phyloP scores from a whole-genome alignment of 2,797 vertebrate species.

The Diglossa cyanea region DNA sequence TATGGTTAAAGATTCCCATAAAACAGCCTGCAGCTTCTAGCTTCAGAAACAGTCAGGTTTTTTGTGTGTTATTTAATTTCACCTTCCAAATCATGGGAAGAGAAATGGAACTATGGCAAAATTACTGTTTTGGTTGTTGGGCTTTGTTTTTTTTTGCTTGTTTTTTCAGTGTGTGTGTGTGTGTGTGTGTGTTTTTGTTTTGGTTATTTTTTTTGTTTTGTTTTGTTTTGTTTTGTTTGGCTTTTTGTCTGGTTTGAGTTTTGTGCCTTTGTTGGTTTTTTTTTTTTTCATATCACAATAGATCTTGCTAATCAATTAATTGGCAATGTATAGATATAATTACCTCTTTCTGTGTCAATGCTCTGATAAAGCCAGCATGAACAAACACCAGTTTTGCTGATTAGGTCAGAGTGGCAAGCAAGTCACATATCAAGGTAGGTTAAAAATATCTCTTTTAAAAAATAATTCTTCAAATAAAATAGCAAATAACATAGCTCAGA shows the following conservation, averaged over 20 bases:
- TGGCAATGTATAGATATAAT: neutral
- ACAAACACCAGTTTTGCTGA: neutral
- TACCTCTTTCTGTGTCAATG: neutral
- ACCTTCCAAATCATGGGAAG: neutral
- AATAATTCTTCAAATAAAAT: neutral
- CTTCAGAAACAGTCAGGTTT: neutral
- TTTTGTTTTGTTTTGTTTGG: no score
- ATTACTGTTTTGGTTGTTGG: neutral
- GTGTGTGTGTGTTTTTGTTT: neutral
- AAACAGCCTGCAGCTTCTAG: constrained; percentile 23
- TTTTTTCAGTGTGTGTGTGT: neutral
- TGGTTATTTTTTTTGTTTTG: no score
- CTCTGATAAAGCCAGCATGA: neutral
- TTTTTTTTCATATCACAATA: neutral
- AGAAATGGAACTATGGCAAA: neutral
- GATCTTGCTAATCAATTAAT: neutral
- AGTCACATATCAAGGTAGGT: neutral
- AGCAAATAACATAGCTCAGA: neutral
- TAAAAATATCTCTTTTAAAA: neutral
- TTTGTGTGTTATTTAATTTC: neutral
- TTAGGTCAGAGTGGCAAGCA: neutral
- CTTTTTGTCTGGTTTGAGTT: neutral
- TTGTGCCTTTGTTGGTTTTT: neutral
- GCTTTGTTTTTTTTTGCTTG: neutral
- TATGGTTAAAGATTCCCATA: constrained; percentile 48